Evolutionary conservation across 2,113 vertebrate species (phyloP), one percentile per base, ranked within the genome.

Genomic region (Arvicanthis niloticus): DNA sequence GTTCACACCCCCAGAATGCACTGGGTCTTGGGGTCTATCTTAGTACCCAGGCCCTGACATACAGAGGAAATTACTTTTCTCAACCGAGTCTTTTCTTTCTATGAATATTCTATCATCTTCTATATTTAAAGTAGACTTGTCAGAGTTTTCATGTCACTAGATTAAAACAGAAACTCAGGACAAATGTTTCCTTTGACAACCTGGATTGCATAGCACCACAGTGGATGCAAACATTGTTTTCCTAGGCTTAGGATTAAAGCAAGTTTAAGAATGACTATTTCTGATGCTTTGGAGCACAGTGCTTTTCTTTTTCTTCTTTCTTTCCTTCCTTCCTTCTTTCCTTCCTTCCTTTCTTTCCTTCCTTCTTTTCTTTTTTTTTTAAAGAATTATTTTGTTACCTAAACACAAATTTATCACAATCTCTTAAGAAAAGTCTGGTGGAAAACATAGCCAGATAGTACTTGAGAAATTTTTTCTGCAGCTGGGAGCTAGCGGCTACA

Each of bases 381-480:
- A 29, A 85, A 87, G 90, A 82, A 91, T 97, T 76, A 88, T 92
- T 95, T 95, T 95, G 51, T 94, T 94, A 93, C 95, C 96, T 92
- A 87, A 92, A 96, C 48, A 82, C 58, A 70, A 92, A 87, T 92
- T 62, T 88, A 82, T 89, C 86, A 67, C 37, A 56, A 34, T 85
- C 91, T 90, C 68, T 88, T 93, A 80, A 65, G 73, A 51, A 40
- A 88, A 88, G 85, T 88, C 96, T 75, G 90, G 89, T 96, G 93
- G 85, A 93, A 91, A 96, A 67, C 34, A 31, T 92, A 91, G 88
- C 86, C 68, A 85, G 93, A 91, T 89, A 94, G 88, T 62, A 91
- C n/a, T 90, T 53, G 37, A 92, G 88, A 92, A 56, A 95, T 97
- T 97, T 95, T 96, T 97, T 96, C 96, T 95, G 96, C 95, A 97